Evolutionary conservation across 2,888 invertebrate species (phyloP).

Genomic region (Mantis religiosa): DNA sequence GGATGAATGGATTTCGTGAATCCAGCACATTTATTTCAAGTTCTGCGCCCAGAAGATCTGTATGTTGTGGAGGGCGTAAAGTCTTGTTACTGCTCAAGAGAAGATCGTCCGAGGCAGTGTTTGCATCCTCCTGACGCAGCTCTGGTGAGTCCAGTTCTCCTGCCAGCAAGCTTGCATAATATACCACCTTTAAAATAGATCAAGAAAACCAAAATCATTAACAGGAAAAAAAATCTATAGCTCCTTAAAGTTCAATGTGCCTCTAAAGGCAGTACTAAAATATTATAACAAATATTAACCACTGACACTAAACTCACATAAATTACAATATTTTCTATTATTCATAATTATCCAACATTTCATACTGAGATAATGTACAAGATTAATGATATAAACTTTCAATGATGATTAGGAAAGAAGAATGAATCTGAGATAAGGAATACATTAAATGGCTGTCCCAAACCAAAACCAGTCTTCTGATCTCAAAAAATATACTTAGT

Average conservation of each 20-base stretch:
- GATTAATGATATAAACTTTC: too few species aligned
- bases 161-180: constrained; percentile 83
- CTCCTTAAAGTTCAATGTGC: neutral
- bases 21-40: constrained; percentile 74
- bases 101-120: constrained; percentile 43
- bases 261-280: neutral
- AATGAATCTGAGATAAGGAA: too few species aligned
- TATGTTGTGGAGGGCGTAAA: constrained; percentile 47
- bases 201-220: neutral
- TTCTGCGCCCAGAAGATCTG: constrained; percentile 66
- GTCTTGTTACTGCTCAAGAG: constrained; percentile 50
- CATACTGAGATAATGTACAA: too few species aligned
- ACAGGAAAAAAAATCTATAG: neutral
- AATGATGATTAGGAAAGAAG: too few species aligned
- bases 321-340: neutral
- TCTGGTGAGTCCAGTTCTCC: constrained; percentile 69
- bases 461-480: too few species aligned
- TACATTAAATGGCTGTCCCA: too few species aligned
- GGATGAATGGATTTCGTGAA: constrained; percentile 76
- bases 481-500: too few species aligned
- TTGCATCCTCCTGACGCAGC: constrained; percentile 50
- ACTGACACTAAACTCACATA: neutral
- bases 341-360: too few species aligned
- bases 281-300: neutral
- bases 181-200: constrained; percentile 59